A percentile compares a stretch with the other conserved stretches of the same genome.
Conservation (phyloP, 2,797 vertebrate species). For the Cryptoblepharus egeriae region DNA sequence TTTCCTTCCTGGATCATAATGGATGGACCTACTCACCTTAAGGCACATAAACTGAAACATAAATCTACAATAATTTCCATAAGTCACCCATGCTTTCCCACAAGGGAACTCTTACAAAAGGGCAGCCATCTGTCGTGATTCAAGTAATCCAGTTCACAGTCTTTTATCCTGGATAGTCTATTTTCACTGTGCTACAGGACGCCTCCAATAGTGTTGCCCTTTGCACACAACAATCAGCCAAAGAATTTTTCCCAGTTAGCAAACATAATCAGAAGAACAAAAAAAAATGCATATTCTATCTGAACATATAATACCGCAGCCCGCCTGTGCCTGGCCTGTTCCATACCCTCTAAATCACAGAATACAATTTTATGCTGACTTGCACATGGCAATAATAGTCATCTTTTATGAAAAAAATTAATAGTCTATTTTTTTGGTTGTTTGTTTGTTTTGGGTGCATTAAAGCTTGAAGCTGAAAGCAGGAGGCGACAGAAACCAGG, state of each 20-base stretch:
- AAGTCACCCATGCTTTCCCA: neutral
- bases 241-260: neutral
- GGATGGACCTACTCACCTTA: neutral
- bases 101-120: neutral
- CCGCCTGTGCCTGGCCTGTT: too few relatives aligned
- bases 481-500: slow-evolving; percentile 47
- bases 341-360: neutral
- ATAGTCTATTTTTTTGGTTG: slow-evolving; percentile 22
- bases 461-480: slow-evolving; percentile 48
- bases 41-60: slow-evolving; percentile 9
- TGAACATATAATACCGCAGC: neutral
- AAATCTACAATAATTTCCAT: neutral
- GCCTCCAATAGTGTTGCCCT: neutral
- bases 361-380: neutral
- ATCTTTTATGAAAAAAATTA: slow-evolving; percentile 32
- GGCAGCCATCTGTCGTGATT: slow-evolving; percentile 4
- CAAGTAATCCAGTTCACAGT: neutral
- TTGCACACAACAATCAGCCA: neutral
- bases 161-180: neutral
- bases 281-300: neutral
- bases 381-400: slow-evolving; percentile 19
- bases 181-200: slow-evolving; percentile 30
- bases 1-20: neutral
- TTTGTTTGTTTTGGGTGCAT: slow-evolving; percentile 8
- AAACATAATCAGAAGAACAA: neutral